These are phyloP conservation scores for Upupa epops DNA, from an alignment of 2,113 vertebrate species.

Conservation along the genomic window DNA sequence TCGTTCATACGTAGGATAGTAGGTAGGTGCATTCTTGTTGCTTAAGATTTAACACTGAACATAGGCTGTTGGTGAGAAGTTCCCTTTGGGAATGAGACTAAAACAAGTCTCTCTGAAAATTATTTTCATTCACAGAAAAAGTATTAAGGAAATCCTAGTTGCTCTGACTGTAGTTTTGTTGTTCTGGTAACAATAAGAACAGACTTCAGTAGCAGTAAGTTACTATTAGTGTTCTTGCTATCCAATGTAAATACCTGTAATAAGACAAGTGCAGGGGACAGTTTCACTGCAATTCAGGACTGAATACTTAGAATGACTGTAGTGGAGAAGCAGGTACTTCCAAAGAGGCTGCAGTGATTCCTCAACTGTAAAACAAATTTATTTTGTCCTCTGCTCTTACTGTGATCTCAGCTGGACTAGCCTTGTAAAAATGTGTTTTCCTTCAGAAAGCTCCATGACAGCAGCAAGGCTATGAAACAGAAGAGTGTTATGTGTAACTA, in stretches of 20 bases:
- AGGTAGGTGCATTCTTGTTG: conserved; percentile 71
- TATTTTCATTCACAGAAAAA: neutral
- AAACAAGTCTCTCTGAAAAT: neutral
- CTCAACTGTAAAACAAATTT: neutral
- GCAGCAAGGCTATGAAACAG: neutral
- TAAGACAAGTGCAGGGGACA: neutral
- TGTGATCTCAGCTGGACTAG: neutral
- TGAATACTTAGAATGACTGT: neutral
- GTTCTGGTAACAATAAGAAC: neutral
- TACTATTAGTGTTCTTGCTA: fast-evolving
- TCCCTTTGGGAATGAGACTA: neutral
- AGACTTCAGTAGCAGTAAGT: neutral
- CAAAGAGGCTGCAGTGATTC: neutral
- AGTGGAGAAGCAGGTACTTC: neutral
- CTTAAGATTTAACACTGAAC: neutral
- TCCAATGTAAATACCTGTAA: neutral
- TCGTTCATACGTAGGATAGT: conserved; percentile 89
- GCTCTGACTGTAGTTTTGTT: neutral
- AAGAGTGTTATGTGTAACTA: neutral
- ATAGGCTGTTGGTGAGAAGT: neutral
- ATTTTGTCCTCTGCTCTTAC: neutral
- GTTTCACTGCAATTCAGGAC: neutral
- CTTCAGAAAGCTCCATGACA: neutral
- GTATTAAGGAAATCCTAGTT: neutral
- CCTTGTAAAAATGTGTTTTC: neutral